These are phyloP conservation scores for Galeruca laticollis DNA, from an alignment of 2,888 invertebrate species.

Conservation along the genomic window DNA sequence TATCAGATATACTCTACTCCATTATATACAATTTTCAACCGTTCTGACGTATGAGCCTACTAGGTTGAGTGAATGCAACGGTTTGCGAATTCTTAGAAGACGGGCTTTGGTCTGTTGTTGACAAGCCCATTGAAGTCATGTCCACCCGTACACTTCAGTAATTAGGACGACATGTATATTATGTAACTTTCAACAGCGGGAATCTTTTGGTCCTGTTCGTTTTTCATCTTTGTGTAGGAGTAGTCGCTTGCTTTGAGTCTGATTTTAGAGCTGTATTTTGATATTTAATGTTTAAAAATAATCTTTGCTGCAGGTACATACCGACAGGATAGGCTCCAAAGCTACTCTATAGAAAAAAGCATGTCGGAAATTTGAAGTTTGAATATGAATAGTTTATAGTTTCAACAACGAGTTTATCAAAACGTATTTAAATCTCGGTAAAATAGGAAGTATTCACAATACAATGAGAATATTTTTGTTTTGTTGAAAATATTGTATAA, in stretches of 20 bases:
- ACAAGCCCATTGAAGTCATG: slow-evolving; percentile 62
- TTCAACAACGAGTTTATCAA: too few species aligned
- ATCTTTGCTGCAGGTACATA: neutral
- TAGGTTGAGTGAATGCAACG: slow-evolving; percentile 62
- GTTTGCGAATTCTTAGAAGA: slow-evolving; percentile 63
- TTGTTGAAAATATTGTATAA: too few species aligned
- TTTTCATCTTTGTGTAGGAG: slow-evolving; percentile 25
- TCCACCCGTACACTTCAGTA: slow-evolving; percentile 61
- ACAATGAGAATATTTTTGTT: too few species aligned
- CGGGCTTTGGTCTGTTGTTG: slow-evolving; percentile 57
- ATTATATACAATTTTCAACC: slow-evolving; percentile 36
- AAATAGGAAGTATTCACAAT: too few species aligned
- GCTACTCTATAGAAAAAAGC: too few species aligned
- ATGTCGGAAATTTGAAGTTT: too few species aligned
- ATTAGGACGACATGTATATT: slow-evolving; percentile 58
- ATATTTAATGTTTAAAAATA: slow-evolving; percentile 11
- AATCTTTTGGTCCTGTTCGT: slow-evolving; percentile 23
- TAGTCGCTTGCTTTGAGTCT: neutral
- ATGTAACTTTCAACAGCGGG: slow-evolving; percentile 40
- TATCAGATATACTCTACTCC: too few species aligned
- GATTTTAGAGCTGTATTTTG: slow-evolving; percentile 10
- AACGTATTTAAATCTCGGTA: too few species aligned
- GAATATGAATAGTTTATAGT: too few species aligned
- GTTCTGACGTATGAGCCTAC: slow-evolving; percentile 41
- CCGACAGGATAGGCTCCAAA: slow-evolving; percentile 4